phyloP scores from a whole-genome alignment of 2,888 invertebrate genomes.

The Stomorhina lunata region DNA sequence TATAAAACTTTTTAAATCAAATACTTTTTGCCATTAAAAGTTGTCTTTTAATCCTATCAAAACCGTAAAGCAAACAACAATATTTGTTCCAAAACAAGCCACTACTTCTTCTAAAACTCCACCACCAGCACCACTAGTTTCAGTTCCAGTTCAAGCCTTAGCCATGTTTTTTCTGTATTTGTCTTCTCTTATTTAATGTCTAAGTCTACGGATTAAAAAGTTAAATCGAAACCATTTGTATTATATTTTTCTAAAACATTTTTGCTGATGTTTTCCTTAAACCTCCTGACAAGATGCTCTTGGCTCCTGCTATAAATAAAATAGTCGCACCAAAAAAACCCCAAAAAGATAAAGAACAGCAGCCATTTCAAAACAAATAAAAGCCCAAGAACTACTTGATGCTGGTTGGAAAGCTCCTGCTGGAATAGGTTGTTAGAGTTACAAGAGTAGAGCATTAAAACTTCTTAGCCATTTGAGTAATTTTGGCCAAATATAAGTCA shows the following conservation, averaged over 20 bases:
- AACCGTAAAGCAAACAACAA: background rate
- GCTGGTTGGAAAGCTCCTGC: no score
- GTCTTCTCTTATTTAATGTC: background rate
- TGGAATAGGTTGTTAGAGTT: no score
- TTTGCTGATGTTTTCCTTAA: slow-evolving; percentile 17
- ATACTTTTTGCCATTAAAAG: background rate
- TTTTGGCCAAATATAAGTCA: no score
- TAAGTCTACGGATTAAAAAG: slow-evolving; percentile 40
- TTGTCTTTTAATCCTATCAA: background rate
- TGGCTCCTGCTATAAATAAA: background rate
- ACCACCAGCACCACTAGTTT: background rate
- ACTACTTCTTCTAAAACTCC: background rate
- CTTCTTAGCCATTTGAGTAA: no score
- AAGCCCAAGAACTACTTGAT: no score
- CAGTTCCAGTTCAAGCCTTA: background rate
- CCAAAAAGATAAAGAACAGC: slow-evolving; percentile 3
- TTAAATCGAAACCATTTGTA: slow-evolving; percentile 53
- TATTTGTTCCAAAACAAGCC: no score
- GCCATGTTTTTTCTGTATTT: background rate
- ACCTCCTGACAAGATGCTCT: slow-evolving; percentile 31
- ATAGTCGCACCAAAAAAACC: background rate
- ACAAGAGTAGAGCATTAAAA: no score
- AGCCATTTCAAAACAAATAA: no score
- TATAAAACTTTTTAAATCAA: no score
- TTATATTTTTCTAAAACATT: background rate